phyloP scores from a whole-genome alignment of 2,113 vertebrate species.

The Cathartes aura region DNA sequence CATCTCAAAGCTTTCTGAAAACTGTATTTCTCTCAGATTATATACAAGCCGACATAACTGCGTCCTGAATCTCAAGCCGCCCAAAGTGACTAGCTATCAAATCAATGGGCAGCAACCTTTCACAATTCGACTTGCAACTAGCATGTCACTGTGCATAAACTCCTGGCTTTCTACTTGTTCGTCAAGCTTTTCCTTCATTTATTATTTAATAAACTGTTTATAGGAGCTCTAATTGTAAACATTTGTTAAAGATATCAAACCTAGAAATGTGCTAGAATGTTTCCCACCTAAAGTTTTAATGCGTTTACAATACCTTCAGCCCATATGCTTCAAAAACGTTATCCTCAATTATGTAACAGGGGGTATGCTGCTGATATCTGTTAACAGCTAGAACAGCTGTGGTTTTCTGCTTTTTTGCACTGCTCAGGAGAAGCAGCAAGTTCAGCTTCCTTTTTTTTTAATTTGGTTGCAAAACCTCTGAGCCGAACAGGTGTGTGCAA shows the following conservation, averaged over 20 bases:
- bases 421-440: slow-evolving; percentile 79
- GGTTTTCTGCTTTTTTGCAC: slow-evolving; percentile 85
- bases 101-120: slow-evolving; percentile 30
- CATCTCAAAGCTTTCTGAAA: not conserved
- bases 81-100: slow-evolving; percentile 46
- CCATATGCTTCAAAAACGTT: slow-evolving; percentile 86
- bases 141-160: slow-evolving; percentile 2
- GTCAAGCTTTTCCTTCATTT: slow-evolving; percentile 68
- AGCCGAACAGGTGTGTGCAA: slow-evolving; percentile 89
- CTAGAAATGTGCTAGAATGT: slow-evolving; percentile 61
- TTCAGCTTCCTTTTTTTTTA: slow-evolving; percentile 83
- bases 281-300: slow-evolving; percentile 84
- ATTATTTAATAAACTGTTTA: slow-evolving; percentile 79
- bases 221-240: slow-evolving; percentile 75
- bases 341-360: slow-evolving; percentile 87
- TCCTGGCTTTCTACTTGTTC: slow-evolving; percentile 25
- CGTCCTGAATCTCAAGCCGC: slow-evolving; percentile 9
- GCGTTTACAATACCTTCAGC: slow-evolving; percentile 80
- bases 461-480: slow-evolving; percentile 85
- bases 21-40: slow-evolving; percentile 33
- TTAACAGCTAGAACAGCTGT: slow-evolving; percentile 88
- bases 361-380: slow-evolving; percentile 83
- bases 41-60: not conserved
- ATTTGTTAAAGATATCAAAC: slow-evolving; percentile 75
- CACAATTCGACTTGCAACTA: not conserved